Evolutionary conservation across 2,797 vertebrate genomes (phyloP).

Genomic region (Hipposideros larvatus): DNA sequence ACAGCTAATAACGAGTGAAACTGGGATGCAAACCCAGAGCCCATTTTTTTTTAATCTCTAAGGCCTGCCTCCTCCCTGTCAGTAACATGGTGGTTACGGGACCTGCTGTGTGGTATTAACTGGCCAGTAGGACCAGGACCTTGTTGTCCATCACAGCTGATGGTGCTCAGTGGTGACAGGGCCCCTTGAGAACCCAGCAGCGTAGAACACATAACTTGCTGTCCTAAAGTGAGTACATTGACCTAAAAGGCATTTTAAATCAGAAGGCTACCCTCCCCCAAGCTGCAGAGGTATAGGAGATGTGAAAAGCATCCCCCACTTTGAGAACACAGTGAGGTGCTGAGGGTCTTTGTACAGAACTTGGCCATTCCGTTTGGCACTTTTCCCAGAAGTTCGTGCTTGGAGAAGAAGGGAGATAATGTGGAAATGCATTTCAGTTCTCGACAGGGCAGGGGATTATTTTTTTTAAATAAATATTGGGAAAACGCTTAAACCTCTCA

Average conservation of each 20-base stretch:
- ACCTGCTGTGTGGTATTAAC: not conserved
- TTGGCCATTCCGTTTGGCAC: not conserved
- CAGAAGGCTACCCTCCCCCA: not conserved
- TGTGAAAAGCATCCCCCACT: not conserved
- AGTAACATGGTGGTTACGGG: not conserved
- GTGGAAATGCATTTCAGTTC: not conserved
- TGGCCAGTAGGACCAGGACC: not conserved
- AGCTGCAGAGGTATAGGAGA: not conserved
- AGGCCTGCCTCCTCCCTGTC: not conserved
- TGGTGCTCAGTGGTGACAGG: not conserved
- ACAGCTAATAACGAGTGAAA: not conserved
- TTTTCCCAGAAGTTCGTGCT: not conserved
- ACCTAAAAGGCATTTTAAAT: not conserved
- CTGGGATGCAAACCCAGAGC: not conserved
- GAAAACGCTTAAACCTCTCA: not conserved
- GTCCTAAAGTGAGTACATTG: not conserved
- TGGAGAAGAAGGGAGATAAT: constrained; percentile 37
- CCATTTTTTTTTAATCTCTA: not conserved
- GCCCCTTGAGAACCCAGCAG: not conserved
- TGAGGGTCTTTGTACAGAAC: not conserved
- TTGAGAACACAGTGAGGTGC: rapidly evolving
- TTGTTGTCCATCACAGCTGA: not conserved
- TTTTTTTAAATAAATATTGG: constrained; percentile 14
- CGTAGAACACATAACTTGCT: not conserved
- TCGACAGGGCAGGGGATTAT: not conserved